Percentiles rank a stretch among this genome's conserved stretches.
These are phyloP conservation scores for Streptopelia turtur DNA, from an alignment of 2,797 vertebrate species.

Conservation along the genomic window DNA sequence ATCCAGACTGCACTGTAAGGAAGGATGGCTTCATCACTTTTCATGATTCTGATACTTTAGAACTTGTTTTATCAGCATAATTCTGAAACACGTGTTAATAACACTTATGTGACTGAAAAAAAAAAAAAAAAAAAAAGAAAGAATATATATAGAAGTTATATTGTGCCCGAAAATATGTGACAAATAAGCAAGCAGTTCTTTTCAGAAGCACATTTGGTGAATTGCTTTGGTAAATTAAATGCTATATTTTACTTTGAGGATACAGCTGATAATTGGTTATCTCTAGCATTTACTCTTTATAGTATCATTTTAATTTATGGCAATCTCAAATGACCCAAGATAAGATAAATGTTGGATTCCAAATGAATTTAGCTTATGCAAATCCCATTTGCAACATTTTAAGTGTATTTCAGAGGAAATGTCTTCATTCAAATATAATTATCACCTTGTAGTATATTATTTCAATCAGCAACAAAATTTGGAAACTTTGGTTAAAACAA, in stretches of 20 bases:
- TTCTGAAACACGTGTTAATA: neutral
- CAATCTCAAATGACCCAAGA: neutral
- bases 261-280: neutral
- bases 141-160: neutral
- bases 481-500: neutral
- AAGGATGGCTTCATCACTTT: neutral
- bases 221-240: neutral
- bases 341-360: constrained; percentile 15
- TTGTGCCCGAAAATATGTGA: neutral
- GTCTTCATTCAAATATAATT: neutral
- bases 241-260: neutral
- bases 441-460: neutral
- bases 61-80: constrained; percentile 4
- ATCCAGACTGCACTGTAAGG: neutral
- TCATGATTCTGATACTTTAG: neutral
- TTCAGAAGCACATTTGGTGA: neutral
- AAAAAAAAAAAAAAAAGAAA: neutral
- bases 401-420: neutral
- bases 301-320: constrained; percentile 15
- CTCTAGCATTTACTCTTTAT: neutral
- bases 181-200: neutral
- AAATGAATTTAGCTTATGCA: neutral
- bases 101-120: neutral
- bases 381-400: neutral
- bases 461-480: neutral